A percentile compares a stretch with the other conserved stretches of the same genome.
Evolutionary conservation across 2,113 vertebrate species (phyloP).

Genomic region (Ptilonorhynchus violaceus): DNA sequence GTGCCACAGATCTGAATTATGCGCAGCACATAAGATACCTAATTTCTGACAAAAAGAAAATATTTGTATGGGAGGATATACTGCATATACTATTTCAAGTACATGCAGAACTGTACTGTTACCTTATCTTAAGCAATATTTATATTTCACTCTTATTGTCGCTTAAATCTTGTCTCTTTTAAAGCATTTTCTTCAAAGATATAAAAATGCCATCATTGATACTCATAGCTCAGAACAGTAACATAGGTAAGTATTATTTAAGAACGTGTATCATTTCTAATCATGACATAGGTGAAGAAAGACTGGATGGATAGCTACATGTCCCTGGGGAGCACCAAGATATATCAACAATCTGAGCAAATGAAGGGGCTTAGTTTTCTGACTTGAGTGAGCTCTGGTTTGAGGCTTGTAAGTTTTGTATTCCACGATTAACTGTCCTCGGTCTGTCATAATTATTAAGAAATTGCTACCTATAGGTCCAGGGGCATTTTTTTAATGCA

Average conservation of each 20-base stretch:
- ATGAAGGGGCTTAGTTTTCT: not conserved
- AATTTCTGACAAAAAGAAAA: not conserved
- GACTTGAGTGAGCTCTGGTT: conserved; percentile 10
- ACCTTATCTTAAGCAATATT: not conserved
- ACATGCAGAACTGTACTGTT: not conserved
- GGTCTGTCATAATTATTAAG: conserved; percentile 45
- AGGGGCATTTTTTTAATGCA: conserved; percentile 42
- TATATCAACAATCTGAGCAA: not conserved
- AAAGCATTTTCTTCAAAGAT: not conserved
- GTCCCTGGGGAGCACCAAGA: not conserved
- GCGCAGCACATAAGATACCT: not conserved
- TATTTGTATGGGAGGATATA: not conserved
- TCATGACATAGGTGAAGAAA: not conserved
- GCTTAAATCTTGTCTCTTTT: not conserved
- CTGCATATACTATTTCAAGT: not conserved
- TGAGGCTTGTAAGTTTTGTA: conserved; percentile 17
- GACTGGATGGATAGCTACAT: not conserved
- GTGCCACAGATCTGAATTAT: not conserved
- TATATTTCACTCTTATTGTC: not conserved
- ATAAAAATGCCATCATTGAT: not conserved
- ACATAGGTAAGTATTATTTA: not conserved
- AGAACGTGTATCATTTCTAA: not conserved
- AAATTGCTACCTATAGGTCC: conserved; percentile 10
- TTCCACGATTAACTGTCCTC: not conserved
- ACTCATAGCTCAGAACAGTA: not conserved